Percentiles rank a stretch among this genome's conserved stretches.
These are phyloP conservation scores for Megalops cyprinoides DNA, from an alignment of 2,797 vertebrate species.

Conservation along the genomic window DNA sequence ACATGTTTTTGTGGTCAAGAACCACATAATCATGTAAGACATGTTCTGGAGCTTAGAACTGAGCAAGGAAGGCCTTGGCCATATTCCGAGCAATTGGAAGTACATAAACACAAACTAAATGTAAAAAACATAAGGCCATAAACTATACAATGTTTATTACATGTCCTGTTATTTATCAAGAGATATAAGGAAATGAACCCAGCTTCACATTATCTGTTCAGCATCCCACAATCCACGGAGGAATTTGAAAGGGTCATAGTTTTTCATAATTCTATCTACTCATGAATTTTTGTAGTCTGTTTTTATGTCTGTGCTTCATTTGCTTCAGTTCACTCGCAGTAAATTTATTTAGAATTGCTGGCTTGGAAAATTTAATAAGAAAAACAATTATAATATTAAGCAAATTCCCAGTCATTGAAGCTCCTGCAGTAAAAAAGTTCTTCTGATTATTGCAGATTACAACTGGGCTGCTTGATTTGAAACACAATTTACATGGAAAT, in stretches of 20 bases:
- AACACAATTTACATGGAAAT: too few species aligned
- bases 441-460: too few species aligned
- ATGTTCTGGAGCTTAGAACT: conserved; percentile 23
- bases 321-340: conserved; percentile 27
- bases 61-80: conserved; percentile 6
- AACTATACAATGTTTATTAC: conserved; percentile 32
- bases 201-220: conserved; percentile 34
- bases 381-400: too few species aligned
- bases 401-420: too few species aligned
- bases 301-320: neutral
- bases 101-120: conserved; percentile 39
- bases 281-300: conserved; percentile 35
- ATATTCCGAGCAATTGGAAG: conserved; percentile 27
- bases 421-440: too few species aligned
- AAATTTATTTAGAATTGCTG: conserved; percentile 30
- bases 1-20: neutral
- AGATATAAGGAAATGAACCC: conserved; percentile 1
- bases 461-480: too few species aligned
- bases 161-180: conserved; percentile 12
- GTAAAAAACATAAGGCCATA: conserved; percentile 32
- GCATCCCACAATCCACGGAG: conserved; percentile 33
- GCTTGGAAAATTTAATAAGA: too few species aligned
- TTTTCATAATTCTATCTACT: conserved; percentile 33
- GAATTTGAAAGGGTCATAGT: conserved; percentile 14
- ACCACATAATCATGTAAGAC: conserved; percentile 17